Conservation (phyloP, 2,888 invertebrate genomes). For the Diloba caeruleocephala region DNA sequence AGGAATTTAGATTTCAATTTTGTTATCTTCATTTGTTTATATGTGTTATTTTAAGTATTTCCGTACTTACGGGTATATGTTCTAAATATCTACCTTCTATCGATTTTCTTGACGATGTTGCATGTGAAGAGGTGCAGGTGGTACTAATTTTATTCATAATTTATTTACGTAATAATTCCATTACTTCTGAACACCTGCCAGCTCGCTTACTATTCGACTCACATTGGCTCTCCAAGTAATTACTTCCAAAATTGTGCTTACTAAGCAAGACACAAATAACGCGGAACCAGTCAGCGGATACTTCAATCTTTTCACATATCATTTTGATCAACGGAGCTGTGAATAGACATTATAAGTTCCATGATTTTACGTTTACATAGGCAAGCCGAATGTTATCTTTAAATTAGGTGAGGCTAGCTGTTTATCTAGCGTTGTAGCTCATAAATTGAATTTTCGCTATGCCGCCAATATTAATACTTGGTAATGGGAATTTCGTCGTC, state of each 20-base stretch:
- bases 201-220: constrained; percentile 18
- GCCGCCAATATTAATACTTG: constrained; percentile 57
- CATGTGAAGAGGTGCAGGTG: too few relatives aligned
- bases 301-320: constrained; percentile 26
- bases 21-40: too few relatives aligned
- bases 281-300: constrained; percentile 12
- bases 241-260: constrained; percentile 42
- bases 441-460: constrained; percentile 50
- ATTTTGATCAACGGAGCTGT: constrained; percentile 10
- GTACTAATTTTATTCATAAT: constrained; percentile 6
- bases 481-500: constrained; percentile 55
- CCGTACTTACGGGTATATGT: too few relatives aligned
- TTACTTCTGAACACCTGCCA: constrained; percentile 25
- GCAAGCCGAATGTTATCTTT: constrained; percentile 22
- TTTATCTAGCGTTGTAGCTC: constrained; percentile 15
- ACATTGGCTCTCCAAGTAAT: constrained; percentile 39
- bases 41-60: too few relatives aligned
- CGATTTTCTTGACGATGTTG: too few relatives aligned
- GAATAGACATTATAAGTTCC: constrained; percentile 13
- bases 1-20: too few relatives aligned
- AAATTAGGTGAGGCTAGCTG: constrained; percentile 29
- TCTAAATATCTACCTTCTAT: too few relatives aligned
- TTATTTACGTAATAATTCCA: constrained; percentile 27
- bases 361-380: constrained; percentile 12
- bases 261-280: constrained; percentile 25